A percentile compares a stretch with the other conserved stretches of the same genome.
phyloP scores from a whole-genome alignment of 2,797 vertebrate species.

The Micropoecilia bifurca region DNA sequence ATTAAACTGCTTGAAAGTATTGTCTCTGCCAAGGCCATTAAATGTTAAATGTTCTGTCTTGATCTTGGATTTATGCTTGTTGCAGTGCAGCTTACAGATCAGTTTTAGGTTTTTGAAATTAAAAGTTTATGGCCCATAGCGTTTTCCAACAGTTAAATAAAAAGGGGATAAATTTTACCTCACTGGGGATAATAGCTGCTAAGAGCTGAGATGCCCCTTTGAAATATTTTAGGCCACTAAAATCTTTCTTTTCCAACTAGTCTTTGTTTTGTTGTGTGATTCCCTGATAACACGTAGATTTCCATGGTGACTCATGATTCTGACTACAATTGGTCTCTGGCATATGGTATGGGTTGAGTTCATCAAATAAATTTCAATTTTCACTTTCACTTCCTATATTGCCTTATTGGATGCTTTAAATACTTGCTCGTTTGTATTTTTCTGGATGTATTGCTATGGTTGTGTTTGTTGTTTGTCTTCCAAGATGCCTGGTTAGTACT shows the following conservation, averaged over 20 bases:
- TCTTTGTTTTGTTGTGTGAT: not conserved
- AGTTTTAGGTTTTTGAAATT: not conserved
- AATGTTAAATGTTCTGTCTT: not conserved
- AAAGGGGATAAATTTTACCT: not conserved
- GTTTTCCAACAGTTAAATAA: not conserved
- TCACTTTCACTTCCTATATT: not conserved
- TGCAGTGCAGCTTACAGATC: not conserved
- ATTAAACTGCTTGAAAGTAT: not conserved
- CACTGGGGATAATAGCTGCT: not conserved
- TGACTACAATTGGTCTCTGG: not conserved
- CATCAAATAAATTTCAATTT: not conserved
- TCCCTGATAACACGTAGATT: not conserved
- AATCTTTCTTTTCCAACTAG: not conserved
- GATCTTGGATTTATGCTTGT: not conserved
- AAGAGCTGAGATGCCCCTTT: too few species aligned
- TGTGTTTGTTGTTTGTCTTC: not conserved
- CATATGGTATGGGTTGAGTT: not conserved
- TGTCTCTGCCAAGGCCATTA: not conserved
- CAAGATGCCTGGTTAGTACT: not conserved
- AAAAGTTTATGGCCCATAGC: not conserved
- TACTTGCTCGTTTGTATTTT: not conserved
- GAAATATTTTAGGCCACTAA: not conserved
- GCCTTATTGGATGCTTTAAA: not conserved
- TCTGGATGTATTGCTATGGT: not conserved
- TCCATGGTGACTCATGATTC: not conserved